Conservation (phyloP, 2,888 invertebrate genomes). For the Papilio elwesi region DNA sequence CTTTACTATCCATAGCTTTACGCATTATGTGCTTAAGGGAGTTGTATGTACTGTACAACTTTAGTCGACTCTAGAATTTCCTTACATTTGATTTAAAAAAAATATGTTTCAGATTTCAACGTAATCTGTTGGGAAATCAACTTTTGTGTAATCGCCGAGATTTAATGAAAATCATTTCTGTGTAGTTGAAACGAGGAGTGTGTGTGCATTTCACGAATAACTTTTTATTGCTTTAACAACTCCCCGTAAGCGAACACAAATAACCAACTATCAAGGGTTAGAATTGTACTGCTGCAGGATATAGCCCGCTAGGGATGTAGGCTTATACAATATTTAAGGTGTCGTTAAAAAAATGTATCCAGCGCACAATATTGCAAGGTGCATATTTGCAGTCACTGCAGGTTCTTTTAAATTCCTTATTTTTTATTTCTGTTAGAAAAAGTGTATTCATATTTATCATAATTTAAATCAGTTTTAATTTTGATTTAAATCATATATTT, state of each 20-base stretch:
- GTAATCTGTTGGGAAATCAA: slow-evolving; percentile 4
- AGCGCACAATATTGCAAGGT: too few relatives aligned
- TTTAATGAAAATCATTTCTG: not conserved
- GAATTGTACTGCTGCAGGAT: slow-evolving; percentile 6
- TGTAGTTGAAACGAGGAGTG: not conserved
- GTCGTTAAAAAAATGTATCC: not conserved
- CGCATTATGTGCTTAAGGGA: too few relatives aligned
- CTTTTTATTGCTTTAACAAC: not conserved
- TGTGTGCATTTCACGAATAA: slow-evolving; percentile 1
- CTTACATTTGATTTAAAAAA: too few relatives aligned
- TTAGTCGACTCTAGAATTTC: too few relatives aligned
- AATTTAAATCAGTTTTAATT: not conserved
- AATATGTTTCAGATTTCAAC: too few relatives aligned
- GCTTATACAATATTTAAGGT: slow-evolving; percentile 1
- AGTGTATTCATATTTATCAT: too few relatives aligned
- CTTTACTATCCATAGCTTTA: too few relatives aligned
- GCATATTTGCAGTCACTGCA: too few relatives aligned
- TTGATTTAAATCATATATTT: not conserved
- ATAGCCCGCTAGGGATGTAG: not conserved
- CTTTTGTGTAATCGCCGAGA: not conserved
- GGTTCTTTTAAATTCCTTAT: too few relatives aligned
- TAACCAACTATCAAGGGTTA: slow-evolving; percentile 10
- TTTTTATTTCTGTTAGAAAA: too few relatives aligned
- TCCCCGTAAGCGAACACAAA: slow-evolving; percentile 3
- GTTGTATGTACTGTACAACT: too few relatives aligned